phyloP scores from a whole-genome alignment of 1,140 invertebrate species.

The Druon quercuslanigerum region DNA sequence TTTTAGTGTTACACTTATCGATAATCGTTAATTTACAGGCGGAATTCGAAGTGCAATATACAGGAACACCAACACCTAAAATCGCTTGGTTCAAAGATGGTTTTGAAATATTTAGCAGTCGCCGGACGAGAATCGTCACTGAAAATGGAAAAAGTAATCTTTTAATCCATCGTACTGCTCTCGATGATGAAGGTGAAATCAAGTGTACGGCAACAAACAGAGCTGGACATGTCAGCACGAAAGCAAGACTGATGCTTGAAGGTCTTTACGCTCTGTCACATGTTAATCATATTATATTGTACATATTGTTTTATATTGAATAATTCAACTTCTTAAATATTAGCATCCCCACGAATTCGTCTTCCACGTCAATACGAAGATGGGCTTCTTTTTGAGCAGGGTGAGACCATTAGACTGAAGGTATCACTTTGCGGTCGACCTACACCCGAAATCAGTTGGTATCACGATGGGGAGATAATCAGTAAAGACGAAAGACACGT shows the following conservation, averaged over 20 bases:
- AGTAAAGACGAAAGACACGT: slow-evolving; percentile 80
- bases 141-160: slow-evolving; percentile 87
- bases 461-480: slow-evolving; percentile 87
- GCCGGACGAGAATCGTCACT: slow-evolving; percentile 85
- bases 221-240: slow-evolving; percentile 85
- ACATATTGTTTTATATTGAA: not conserved
- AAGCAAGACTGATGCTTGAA: slow-evolving; percentile 84
- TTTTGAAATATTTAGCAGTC: slow-evolving; percentile 89
- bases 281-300: no score
- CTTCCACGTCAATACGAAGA: slow-evolving; percentile 90
- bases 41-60: slow-evolving; percentile 88
- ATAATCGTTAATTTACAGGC: slow-evolving; percentile 69
- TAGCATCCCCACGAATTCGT: slow-evolving; percentile 86
- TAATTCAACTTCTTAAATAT: not conserved
- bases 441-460: slow-evolving; percentile 88
- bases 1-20: not conserved
- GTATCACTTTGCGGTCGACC: slow-evolving; percentile 93
- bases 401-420: slow-evolving; percentile 90
- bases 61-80: slow-evolving; percentile 88
- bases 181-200: slow-evolving; percentile 90
- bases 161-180: slow-evolving; percentile 86
- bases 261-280: slow-evolving; percentile 62
- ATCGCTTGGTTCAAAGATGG: slow-evolving; percentile 96
- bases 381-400: slow-evolving; percentile 90
- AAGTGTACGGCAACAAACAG: slow-evolving; percentile 92